These are phyloP conservation scores for Phyllostomus hastatus DNA, from an alignment of 2,113 vertebrate species.

Conservation along the genomic window DNA sequence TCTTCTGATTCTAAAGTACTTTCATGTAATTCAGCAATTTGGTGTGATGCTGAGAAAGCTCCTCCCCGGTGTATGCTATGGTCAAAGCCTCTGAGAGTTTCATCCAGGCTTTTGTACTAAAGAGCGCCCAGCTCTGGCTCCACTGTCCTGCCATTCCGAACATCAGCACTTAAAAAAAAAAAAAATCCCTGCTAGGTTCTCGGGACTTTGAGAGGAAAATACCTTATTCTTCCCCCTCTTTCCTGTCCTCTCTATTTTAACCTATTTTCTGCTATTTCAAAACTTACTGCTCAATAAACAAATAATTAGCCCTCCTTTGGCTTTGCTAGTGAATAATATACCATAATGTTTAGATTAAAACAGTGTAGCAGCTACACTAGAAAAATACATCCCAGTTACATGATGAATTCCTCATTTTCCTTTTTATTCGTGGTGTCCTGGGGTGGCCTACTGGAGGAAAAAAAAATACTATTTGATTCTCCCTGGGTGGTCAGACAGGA, in stretches of 20 bases:
- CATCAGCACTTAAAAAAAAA: not conserved
- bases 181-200: not conserved
- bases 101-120: not conserved
- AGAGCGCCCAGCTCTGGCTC: not conserved
- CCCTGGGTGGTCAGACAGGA: constrained; percentile 81
- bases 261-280: constrained; percentile 48
- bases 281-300: constrained; percentile 18
- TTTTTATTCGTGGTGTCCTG: constrained; percentile 67
- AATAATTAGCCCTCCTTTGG: constrained; percentile 55
- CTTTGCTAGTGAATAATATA: constrained; percentile 43
- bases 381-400: constrained; percentile 70
- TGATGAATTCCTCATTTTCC: constrained; percentile 66
- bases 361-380: constrained; percentile 37
- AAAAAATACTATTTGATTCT: constrained; percentile 78
- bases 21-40: not conserved
- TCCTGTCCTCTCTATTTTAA: constrained; percentile 16
- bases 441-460: constrained; percentile 76
- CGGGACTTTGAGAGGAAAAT: constrained; percentile 17
- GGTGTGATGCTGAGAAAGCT: not conserved
- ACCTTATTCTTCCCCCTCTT: not conserved
- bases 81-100: not conserved
- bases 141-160: not conserved
- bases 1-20: not conserved
- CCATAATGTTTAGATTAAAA: constrained; percentile 67
- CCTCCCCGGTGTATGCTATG: not conserved